Base-by-base conservation (phyloP, 2,888 invertebrate species). In the Oasisia sp. region DNA sequence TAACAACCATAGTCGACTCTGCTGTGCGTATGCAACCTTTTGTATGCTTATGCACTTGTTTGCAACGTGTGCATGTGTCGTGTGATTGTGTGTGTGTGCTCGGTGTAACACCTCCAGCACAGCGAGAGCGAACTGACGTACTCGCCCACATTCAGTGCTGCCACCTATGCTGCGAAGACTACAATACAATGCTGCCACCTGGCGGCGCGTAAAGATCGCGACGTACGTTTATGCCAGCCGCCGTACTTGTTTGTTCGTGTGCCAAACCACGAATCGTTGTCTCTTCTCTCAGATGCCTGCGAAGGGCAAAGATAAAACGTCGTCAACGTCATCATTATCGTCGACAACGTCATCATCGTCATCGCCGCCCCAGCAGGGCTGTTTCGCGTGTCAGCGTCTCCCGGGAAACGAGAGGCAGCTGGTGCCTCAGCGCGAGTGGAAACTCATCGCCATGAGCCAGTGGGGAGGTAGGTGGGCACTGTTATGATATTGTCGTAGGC, bases 401-500 rank as follows among this genome's bases (percentile, higher is more conserved):
- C 50, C 50, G 5, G 50, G 50, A 50, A 74, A 74, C 27, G 74
- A 74, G 19, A 74, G n/a, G 7, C 74, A 74, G 27, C 74, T 74
- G 14, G 19, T 74, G 74, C 74, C 32, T 2, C 32, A 58, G 19
- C 38, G 89, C 3, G 92, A 91, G 27, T 91, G 91, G 91, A 92
- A 91, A 32, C 32, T 91, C n/a, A 91, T 91, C 27, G 92, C 92
- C 8, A 89, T n/a, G n/a, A 32, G 89, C 50, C 90, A 90, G 90
- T 56, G 56, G 45, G 38, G 32, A 90, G 92, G 92, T 92, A 32
- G 7, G 44, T 91, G 7, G 8, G 14, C n/a, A 27, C 74, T 27
- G 19, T 45, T 45, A 11, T 9, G 19, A 0, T 19, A 14, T 14
- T 9, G 58, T 58, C 14, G 5, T 12, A n/a, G n/a, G n/a, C n/a